A percentile compares a stretch with the other conserved stretches of the same genome.
phyloP scores from a whole-genome alignment of 1,140 invertebrate species.

The Teleogryllus occipitalis region DNA sequence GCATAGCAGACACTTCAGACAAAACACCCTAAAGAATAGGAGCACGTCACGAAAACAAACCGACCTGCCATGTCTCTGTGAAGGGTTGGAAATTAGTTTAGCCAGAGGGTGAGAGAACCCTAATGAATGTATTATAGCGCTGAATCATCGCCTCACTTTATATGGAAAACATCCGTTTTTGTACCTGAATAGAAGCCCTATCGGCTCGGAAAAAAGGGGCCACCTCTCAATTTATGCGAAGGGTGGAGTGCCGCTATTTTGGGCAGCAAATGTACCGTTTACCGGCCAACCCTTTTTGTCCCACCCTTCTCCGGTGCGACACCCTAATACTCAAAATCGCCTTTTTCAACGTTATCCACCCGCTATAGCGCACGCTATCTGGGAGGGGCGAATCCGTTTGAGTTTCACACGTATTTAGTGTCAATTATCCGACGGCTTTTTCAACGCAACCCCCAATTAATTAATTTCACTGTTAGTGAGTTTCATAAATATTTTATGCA shows the following conservation, averaged over 20 bases:
- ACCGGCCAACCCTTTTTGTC: too few species aligned
- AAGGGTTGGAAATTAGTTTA: background rate
- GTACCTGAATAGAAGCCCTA: background rate
- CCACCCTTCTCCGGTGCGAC: too few species aligned
- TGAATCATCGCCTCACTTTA: background rate
- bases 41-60: background rate
- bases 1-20: background rate
- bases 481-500: background rate
- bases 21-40: background rate
- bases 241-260: too few species aligned
- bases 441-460: background rate
- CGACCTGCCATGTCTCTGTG: background rate
- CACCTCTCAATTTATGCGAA: too few species aligned
- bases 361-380: too few species aligned
- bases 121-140: background rate
- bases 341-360: too few species aligned
- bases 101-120: background rate
- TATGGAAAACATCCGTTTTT: background rate
- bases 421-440: background rate
- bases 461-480: background rate
- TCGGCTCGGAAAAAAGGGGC: background rate
- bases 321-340: too few species aligned
- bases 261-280: too few species aligned
- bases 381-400: too few species aligned
- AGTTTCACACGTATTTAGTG: background rate